Base-by-base conservation (phyloP, 2,113 vertebrate genomes). In the Heterotilapia buettikoferi region DNA sequence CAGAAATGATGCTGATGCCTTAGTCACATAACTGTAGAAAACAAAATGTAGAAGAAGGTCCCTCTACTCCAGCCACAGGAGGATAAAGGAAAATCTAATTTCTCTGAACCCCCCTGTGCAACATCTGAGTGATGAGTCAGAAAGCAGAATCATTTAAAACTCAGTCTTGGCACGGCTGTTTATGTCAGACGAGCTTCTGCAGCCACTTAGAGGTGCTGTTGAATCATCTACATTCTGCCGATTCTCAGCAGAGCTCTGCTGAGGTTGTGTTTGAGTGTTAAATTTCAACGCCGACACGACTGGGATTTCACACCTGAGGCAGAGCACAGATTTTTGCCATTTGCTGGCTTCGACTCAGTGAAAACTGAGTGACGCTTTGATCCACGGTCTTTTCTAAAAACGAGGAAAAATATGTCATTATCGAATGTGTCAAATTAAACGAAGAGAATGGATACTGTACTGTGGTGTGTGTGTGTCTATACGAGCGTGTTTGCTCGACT, bases 131-230 rank as follows among this genome's bases (percentile, higher is more conserved):
- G 68, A 66, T 50, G 68, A 57, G 53, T 71, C 53, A 66, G 85
- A 90, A 4, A 68, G 19, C 24, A 26, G 68, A 87, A 61, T 86
- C 59, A 54, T 83, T 84, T 82, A 31, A 86, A 91, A 84, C 14
- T 88, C 86, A 4, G 82, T 66, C 52, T 86, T 7, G 6, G 53
- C 9, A 6, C 31, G 59, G 53, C 82, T 81, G 85, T 81, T 90
- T 85, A 80, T 52, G 84, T 91, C 90, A 85, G 43, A 84, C 2
- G 43, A 92, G 84, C 89, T 90, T 80, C 68, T 54, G 85, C 91
- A 82, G 91, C 94, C 94, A 93, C 94, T 88, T 87, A 92, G 95
- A 95, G 95, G 93, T 94, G 93, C 95, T 94, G 93, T 92, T 94
- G 90, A 95, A 93, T 94, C 93, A 83, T 94, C 94, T 92, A 94